A percentile compares a stretch with the other conserved stretches of the same genome.
These are phyloP conservation scores for Dicranocentrus wangi DNA, from an alignment of 2,888 invertebrate genomes.

Conservation along the genomic window DNA sequence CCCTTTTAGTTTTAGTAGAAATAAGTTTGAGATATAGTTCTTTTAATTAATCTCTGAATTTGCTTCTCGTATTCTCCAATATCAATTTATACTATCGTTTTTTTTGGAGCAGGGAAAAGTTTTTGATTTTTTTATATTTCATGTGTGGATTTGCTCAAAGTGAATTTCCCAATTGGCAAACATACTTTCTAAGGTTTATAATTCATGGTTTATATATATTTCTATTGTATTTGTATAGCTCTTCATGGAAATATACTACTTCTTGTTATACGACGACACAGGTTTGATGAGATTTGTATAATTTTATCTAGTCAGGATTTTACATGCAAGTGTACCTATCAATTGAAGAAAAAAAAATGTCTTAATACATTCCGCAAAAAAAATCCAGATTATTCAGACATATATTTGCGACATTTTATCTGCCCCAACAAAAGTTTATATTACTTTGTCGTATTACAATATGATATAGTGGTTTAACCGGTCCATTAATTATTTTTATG, in stretches of 20 bases:
- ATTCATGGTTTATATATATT: not conserved
- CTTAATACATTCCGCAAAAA: too few relatives aligned
- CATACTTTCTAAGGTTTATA: not conserved
- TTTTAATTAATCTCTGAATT: too few relatives aligned
- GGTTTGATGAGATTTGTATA: constrained; percentile 45
- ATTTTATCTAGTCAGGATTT: constrained; percentile 66
- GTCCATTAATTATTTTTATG: too few relatives aligned
- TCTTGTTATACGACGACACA: constrained; percentile 43
- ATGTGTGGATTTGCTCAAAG: constrained; percentile 32
- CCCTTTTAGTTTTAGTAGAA: not conserved
- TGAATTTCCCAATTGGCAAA: constrained; percentile 5
- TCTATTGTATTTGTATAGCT: constrained; percentile 15
- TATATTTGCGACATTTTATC: too few relatives aligned
- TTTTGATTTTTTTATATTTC: too few relatives aligned
- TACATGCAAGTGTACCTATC: constrained; percentile 59
- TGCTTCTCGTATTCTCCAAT: too few relatives aligned
- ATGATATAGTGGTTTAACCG: too few relatives aligned
- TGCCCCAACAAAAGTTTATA: too few relatives aligned
- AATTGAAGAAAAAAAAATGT: constrained; percentile 12
- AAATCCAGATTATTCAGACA: too few relatives aligned
- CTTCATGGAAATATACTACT: constrained; percentile 16
- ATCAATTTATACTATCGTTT: too few relatives aligned
- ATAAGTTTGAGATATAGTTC: too few relatives aligned
- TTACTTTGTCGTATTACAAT: too few relatives aligned
- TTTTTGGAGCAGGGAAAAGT: not conserved